Conservation (phyloP, 2,888 invertebrate genomes). For the Pharmacophagus antenor region DNA sequence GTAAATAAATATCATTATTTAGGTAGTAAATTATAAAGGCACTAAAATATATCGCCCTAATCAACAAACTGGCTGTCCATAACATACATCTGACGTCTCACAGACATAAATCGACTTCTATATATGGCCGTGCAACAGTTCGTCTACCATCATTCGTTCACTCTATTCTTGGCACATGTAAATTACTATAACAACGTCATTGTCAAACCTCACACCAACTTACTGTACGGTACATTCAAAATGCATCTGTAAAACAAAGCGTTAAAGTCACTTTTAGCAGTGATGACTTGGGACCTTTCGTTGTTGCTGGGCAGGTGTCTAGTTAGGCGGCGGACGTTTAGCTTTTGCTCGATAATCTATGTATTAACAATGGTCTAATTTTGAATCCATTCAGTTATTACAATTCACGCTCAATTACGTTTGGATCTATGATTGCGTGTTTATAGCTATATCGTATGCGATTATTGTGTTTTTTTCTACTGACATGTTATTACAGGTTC, state of each 20-base stretch:
- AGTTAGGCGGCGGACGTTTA: conserved; percentile 35
- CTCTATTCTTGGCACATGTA: conserved; percentile 47
- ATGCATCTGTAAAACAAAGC: conserved; percentile 16
- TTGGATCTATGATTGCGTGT: conserved; percentile 40
- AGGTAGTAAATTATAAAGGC: conserved; percentile 3
- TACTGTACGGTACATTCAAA: conserved; percentile 24
- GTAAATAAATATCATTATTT: too few species aligned
- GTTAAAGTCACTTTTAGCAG: conserved; percentile 7
- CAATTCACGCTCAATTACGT: conserved; percentile 48
- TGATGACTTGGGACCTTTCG: conserved; percentile 3
- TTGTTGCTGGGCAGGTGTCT: conserved; percentile 23
- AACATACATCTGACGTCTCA: conserved; percentile 40
- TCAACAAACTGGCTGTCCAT: conserved; percentile 50
- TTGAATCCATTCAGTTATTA: conserved; percentile 53
- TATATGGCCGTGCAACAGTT: conserved; percentile 44
- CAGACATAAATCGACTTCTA: conserved; percentile 45
- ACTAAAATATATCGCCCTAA: conserved; percentile 38
- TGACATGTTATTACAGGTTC: conserved; percentile 2
- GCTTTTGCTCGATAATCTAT: conserved; percentile 49
- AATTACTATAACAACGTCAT: conserved; percentile 57
- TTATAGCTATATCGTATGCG: conserved; percentile 35
- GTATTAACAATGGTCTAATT: conserved; percentile 49
- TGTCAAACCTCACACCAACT: conserved; percentile 31
- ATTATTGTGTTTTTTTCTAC: conserved; percentile 34
- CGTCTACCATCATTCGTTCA: conserved; percentile 40